Evolutionary conservation across 2,888 invertebrate species (phyloP), one percentile per base, ranked within the genome.

Genomic region (Priocnemis perturbator): DNA sequence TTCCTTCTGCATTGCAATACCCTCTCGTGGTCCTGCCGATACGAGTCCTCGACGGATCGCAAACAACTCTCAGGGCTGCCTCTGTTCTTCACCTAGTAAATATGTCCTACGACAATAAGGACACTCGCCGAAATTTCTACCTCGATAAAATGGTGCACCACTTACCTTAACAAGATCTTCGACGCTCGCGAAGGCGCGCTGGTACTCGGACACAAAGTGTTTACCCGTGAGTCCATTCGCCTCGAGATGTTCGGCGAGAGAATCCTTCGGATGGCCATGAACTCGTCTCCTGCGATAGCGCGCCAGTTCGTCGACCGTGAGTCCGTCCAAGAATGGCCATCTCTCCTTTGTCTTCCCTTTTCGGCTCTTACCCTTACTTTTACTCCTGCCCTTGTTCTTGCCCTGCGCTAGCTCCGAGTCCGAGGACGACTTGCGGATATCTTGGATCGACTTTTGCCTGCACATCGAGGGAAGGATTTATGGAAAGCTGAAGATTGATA

Each of bases 281-380:
- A 89, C 87, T 66, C 89, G 88, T 78, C 90, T 89, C 61, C 90
- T 89, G 44, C 91, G 89, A 81, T 90, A 91, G 65, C 89, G 88
- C 56, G 89, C 89, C 59, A 91, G 84, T 74, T 91, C 90, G 81
- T 91, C 91, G 53, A 91, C 91, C n/a, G 91, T 91, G 57, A 90
- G 83, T 23, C 90, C 90, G 37, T 91, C 91, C 71, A 90, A 89
- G 73, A 91, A 89, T 14, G 85, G 83, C 85, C 88, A 88, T 86
- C 79, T 83, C 47, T 85, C 81, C 67, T 79, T 82, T 23, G 57
- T 74, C 48, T 77, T 80, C 15, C 19, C 53, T 45, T 62, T 75
- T 14, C 75, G 70, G 7, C 69, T 69, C 60, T 71, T 81, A 3
- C 53, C 50, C 37, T 64, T 80, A 47, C 55, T 78, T 58, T 69